Conservation (phyloP, 2,888 invertebrate genomes). For the Chrysolina oricalcia region DNA sequence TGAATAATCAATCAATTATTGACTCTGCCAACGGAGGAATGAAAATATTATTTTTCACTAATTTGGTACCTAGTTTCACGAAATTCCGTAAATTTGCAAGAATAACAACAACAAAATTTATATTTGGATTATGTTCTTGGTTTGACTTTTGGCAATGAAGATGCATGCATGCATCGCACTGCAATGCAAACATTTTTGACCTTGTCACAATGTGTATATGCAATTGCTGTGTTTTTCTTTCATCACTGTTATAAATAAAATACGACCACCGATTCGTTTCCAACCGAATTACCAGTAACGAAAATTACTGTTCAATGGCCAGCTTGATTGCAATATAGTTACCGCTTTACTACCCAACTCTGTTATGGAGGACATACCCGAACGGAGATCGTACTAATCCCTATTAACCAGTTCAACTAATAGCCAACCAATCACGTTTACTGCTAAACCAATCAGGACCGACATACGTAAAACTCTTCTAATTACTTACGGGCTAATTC, state of each 20-base stretch:
- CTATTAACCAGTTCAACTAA: conserved; percentile 49
- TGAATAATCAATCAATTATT: no score
- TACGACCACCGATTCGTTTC: neutral
- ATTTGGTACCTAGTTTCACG: no score
- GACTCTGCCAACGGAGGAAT: no score
- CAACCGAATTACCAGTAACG: conserved; percentile 5
- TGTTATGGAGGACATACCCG: conserved; percentile 40
- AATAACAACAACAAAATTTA: no score
- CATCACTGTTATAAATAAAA: neutral
- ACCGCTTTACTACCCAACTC: conserved; percentile 44
- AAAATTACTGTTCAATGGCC: conserved; percentile 36
- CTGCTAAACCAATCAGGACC: conserved; percentile 50
- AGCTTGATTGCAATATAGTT: conserved; percentile 41
- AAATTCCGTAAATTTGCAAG: no score
- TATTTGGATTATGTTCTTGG: no score
- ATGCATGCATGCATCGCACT: no score
- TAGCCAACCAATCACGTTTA: conserved; percentile 52
- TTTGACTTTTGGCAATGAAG: no score
- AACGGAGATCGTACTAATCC: conserved; percentile 47
- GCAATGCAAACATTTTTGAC: no score
- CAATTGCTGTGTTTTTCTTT: neutral
- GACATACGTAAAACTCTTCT: conserved; percentile 51
- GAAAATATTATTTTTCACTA: no score
- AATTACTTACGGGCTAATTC: conserved; percentile 49
- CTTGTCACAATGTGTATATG: no score